These are phyloP conservation scores for Pammene aurita DNA, from an alignment of 2,888 invertebrate species.

Conservation along the genomic window DNA sequence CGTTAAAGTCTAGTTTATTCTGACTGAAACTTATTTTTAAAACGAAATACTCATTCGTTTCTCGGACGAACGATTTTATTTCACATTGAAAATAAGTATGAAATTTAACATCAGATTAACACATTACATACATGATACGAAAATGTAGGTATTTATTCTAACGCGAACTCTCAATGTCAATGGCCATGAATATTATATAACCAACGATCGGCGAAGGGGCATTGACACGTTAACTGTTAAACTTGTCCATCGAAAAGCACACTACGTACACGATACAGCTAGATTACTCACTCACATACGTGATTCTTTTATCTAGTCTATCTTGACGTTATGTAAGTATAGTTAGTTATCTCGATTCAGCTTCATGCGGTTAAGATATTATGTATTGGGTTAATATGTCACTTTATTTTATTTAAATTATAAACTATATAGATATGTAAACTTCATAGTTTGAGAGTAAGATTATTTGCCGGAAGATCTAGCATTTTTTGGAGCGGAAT, in stretches of 20 bases:
- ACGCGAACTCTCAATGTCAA: conserved; percentile 15
- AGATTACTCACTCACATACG: neutral
- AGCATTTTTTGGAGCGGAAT: too few species aligned
- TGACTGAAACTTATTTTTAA: too few species aligned
- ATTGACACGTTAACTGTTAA: conserved; percentile 40
- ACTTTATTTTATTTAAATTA: too few species aligned
- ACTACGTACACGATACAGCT: neutral
- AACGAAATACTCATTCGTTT: too few species aligned
- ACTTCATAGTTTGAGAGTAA: too few species aligned
- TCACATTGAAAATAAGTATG: too few species aligned
- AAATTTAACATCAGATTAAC: neutral
- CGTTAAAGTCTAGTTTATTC: too few species aligned
- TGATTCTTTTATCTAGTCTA: neutral
- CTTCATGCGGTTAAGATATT: neutral
- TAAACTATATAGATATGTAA: too few species aligned
- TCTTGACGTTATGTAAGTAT: neutral
- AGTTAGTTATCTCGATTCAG: too few species aligned
- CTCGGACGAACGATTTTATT: too few species aligned
- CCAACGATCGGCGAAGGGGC: conserved; percentile 7
- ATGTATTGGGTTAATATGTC: too few species aligned
- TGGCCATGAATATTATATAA: conserved; percentile 25
- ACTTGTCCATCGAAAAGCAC: conserved; percentile 17
- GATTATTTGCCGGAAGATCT: too few species aligned
- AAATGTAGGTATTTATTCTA: neutral
- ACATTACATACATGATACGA: neutral